Evolutionary conservation across 2,113 vertebrate species (phyloP).

Genomic region (Gasterosteus nipponicus): DNA sequence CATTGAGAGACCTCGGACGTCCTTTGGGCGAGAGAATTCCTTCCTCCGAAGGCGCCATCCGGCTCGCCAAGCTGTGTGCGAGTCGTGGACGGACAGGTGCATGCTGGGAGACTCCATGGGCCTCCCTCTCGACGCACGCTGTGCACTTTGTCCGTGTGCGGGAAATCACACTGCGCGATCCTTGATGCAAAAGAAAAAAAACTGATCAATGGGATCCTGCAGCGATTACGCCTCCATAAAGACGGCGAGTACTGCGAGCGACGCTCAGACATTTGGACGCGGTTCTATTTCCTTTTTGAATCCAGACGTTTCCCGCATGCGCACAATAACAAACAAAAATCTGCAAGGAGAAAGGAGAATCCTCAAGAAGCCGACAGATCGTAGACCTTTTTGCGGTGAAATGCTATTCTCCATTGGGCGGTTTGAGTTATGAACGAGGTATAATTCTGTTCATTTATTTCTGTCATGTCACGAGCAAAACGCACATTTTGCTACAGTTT

Average conservation of each 20-base stretch:
- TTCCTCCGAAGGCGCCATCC: constrained; percentile 49
- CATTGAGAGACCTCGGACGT: neutral
- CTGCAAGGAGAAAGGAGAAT: neutral
- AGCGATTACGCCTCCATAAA: constrained; percentile 55
- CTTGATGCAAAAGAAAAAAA: constrained; percentile 56
- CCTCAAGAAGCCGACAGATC: neutral
- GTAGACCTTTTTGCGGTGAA: neutral
- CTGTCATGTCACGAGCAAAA: constrained; percentile 3
- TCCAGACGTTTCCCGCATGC: constrained; percentile 2
- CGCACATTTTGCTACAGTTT: constrained; percentile 5
- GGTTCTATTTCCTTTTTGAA: neutral
- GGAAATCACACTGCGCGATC: constrained; percentile 69
- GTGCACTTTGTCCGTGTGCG: constrained; percentile 61
- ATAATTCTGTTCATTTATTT: neutral
- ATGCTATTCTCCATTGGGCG: neutral
- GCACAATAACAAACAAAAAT: neutral
- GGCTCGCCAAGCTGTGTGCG: constrained; percentile 55
- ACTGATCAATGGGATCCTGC: constrained; percentile 56
- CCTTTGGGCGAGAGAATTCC: neutral
- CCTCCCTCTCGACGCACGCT: constrained; percentile 42
- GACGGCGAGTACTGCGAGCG: constrained; percentile 16
- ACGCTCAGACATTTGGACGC: constrained; percentile 18
- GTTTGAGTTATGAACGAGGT: neutral
- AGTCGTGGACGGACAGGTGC: constrained; percentile 62
- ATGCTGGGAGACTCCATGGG: constrained; percentile 63